These are phyloP conservation scores for Seriola aureovittata DNA, from an alignment of 2,113 vertebrate species.

Conservation along the genomic window DNA sequence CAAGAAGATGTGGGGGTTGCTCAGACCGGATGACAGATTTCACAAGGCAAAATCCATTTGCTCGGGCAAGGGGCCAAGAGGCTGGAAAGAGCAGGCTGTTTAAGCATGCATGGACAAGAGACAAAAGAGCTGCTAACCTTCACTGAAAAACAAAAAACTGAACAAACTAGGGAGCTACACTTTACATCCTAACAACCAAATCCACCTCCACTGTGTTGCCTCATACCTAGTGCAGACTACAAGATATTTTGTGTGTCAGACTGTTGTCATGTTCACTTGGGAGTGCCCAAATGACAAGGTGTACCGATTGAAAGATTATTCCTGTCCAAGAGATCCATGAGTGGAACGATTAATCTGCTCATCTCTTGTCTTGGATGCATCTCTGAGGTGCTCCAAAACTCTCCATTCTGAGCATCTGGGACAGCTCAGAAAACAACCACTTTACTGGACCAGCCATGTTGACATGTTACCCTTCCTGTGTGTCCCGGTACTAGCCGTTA, in stretches of 20 bases:
- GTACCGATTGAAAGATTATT: background rate
- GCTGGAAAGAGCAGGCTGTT: conserved; percentile 26
- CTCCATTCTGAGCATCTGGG: background rate
- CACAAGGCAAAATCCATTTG: conserved; percentile 48
- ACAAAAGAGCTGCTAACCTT: conserved; percentile 14
- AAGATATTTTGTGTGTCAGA: background rate
- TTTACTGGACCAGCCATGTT: background rate
- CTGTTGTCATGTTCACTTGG: background rate
- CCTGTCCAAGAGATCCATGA: background rate
- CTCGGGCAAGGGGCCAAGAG: conserved; percentile 27
- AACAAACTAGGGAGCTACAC: background rate
- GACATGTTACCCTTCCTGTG: background rate
- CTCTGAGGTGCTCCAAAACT: background rate
- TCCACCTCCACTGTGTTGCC: too few species aligned
- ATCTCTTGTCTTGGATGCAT: background rate
- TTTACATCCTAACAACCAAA: background rate
- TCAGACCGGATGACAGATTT: conserved; percentile 15
- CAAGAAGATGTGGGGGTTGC: conserved; percentile 24
- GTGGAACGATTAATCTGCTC: background rate
- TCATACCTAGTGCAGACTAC: background rate
- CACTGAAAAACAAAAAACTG: background rate
- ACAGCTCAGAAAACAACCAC: too few species aligned
- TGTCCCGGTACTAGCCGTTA: conserved; percentile 44
- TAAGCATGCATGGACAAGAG: background rate
- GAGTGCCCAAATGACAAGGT: background rate